Base-by-base conservation (phyloP, 2,797 vertebrate species). In the Clamator glandarius region DNA sequence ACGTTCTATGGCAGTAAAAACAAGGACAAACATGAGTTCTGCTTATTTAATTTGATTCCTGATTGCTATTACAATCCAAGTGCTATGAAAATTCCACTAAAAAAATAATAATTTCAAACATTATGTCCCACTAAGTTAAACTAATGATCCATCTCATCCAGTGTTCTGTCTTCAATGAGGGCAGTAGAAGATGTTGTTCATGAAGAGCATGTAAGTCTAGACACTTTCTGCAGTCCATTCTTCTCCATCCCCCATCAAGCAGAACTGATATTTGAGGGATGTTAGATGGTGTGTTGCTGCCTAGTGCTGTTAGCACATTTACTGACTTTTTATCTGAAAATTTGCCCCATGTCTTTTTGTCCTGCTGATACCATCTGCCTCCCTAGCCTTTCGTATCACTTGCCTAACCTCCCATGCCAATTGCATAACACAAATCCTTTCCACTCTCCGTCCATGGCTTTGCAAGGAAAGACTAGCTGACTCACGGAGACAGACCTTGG, bases 71-170 rank as follows among this genome's bases (percentile, higher is more conserved):
- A 74, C 42, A 88, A 58, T 72, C 23, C 5, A 33, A 68, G 28
- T 26, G 29, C 28, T 85, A 61, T 20, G 31, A 92, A 87, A 75
- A 54, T 77, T 74, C 75, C 62, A 66, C n/a, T 35, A 48, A 44
- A 67, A 91, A 91, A 73, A 14, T 26, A 69, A n/a, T 57, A 51
- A 70, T 83, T 93, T 83, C 36, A 85, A 91, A 35, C 64, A 89
- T 42, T 33, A 77, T 25, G 12, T 55, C 72, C 11, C 77, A 35
- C 35, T 28, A 72, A 74, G 23, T 51, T 54, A 78, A 85, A 88
- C 14, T 54, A 78, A 84, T 48, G 50, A 81, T 55, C 29, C 15
- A 55, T 25, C n/a, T n/a, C n/a, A n/a, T n/a, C n/a, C n/a, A n/a
- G n/a, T n/a, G n/a, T n/a, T n/a, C n/a, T n/a, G 26, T 55, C 73